phyloP scores from a whole-genome alignment of 1,140 invertebrate species.

The Listronotus oregonensis region DNA sequence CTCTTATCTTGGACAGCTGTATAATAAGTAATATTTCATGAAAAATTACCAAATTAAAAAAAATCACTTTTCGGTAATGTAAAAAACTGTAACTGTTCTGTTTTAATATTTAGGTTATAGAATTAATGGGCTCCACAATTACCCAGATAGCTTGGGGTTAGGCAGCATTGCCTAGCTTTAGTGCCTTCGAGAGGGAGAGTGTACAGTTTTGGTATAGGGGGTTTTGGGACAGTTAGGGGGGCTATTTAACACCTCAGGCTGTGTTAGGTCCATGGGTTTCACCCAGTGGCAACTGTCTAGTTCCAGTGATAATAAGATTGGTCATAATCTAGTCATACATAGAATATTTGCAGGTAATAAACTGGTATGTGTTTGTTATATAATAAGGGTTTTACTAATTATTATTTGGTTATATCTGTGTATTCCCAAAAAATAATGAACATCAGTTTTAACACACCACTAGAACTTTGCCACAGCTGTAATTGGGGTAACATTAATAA shows the following conservation, averaged over 20 bases:
- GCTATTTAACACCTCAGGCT: slow-evolving; percentile 66
- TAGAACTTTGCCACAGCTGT: too few relatives aligned
- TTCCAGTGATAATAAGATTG: slow-evolving; percentile 37
- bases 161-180: slow-evolving; percentile 82
- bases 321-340: slow-evolving; percentile 57
- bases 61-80: too few relatives aligned
- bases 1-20: too few relatives aligned
- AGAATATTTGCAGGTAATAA: slow-evolving; percentile 72
- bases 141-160: slow-evolving; percentile 82
- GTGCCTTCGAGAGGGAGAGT: slow-evolving; percentile 76
- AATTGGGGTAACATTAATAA: too few relatives aligned
- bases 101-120: slow-evolving; percentile 66
- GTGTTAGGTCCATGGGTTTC: slow-evolving; percentile 74
- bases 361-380: too few relatives aligned
- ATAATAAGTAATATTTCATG: too few relatives aligned
- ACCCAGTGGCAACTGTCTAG: slow-evolving; percentile 58
- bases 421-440: too few relatives aligned
- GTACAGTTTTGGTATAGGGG: slow-evolving; percentile 89
- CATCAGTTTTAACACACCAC: too few relatives aligned
- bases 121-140: slow-evolving; percentile 91
- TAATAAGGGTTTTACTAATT: too few relatives aligned
- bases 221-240: slow-evolving; percentile 85
- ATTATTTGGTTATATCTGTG: too few relatives aligned
- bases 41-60: too few relatives aligned
- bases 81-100: too few relatives aligned